Conservation (phyloP, 2,113 vertebrate genomes). For the Syngnathus scovelli region DNA sequence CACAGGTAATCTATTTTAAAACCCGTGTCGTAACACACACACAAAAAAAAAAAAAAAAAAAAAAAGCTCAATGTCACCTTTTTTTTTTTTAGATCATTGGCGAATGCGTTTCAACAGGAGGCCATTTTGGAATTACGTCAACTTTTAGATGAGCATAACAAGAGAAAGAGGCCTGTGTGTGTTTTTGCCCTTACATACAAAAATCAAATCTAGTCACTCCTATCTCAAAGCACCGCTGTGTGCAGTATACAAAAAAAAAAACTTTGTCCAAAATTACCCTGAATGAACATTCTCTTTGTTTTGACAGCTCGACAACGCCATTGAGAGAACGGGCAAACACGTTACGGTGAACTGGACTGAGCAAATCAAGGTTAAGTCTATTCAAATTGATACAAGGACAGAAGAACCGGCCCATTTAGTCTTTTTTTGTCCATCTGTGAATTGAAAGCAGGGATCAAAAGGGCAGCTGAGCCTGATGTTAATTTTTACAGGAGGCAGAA, state of each 20-base stretch:
- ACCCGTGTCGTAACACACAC: too few relatives aligned
- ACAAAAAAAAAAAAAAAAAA: not conserved
- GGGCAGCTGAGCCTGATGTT: too few relatives aligned
- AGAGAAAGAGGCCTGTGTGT: slow-evolving; percentile 78
- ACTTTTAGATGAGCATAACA: slow-evolving; percentile 74
- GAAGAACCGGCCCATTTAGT: too few relatives aligned
- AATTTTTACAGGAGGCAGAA: too few relatives aligned
- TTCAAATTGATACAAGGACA: not conserved
- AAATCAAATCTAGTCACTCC: not conserved
- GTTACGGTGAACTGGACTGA: slow-evolving; percentile 76
- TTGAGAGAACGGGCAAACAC: slow-evolving; percentile 76
- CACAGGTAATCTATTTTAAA: slow-evolving; percentile 69
- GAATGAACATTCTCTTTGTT: not conserved
- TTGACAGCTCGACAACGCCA: slow-evolving; percentile 71
- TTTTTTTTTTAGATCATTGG: slow-evolving; percentile 72
- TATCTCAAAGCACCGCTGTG: not conserved
- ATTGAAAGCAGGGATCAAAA: too few relatives aligned
- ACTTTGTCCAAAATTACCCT: not conserved
- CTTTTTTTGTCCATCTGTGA: too few relatives aligned
- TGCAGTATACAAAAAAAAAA: not conserved
- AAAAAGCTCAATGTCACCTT: not conserved
- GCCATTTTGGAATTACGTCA: slow-evolving; percentile 74
- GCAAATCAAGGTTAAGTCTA: slow-evolving; percentile 76
- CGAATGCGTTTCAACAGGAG: slow-evolving; percentile 80
- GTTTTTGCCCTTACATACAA: not conserved